Percentiles rank a stretch among this genome's conserved stretches.
Conservation (phyloP, 2,797 vertebrate genomes). For the Sebastes baramenuke region DNA sequence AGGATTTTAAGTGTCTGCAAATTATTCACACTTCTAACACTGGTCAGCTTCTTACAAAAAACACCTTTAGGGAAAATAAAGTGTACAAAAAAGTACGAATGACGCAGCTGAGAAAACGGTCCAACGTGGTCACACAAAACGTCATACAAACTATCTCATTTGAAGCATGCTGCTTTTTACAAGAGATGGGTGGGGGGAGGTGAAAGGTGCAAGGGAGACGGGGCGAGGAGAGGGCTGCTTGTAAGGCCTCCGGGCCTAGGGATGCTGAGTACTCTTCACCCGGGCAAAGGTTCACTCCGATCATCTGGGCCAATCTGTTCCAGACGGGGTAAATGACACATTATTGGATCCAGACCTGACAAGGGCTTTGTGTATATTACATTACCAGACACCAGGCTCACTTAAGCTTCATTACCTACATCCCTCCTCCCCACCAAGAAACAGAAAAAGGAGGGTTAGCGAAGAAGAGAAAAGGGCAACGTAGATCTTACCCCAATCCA, state of each 20-base stretch:
- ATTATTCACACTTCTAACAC: not conserved
- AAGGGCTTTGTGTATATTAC: constrained; percentile 90
- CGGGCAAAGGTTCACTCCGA: constrained; percentile 98
- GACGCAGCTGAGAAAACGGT: not conserved
- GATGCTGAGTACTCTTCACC: constrained; percentile 92
- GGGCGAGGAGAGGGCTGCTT: constrained; percentile 79
- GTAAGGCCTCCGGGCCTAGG: constrained; percentile 86
- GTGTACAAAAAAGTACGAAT: not conserved
- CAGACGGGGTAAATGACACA: constrained; percentile 98
- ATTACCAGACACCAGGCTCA: constrained; percentile 93
- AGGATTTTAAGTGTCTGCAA: not conserved
- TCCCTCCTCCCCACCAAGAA: constrained; percentile 75
- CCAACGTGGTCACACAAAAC: constrained; percentile 1
- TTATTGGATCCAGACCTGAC: constrained; percentile 99
- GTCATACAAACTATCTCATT: not conserved
- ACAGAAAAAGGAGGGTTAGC: constrained; percentile 64
- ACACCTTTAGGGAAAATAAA: not conserved
- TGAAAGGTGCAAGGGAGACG: constrained; percentile 77
- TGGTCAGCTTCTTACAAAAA: not conserved
- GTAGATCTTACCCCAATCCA: constrained; percentile 84
- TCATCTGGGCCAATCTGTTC: constrained; percentile 98
- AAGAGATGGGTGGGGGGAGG: constrained; percentile 19
- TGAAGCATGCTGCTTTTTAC: constrained; percentile 40
- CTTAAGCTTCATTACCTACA: constrained; percentile 93
- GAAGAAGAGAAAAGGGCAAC: constrained; percentile 65